These are phyloP conservation scores for Rhinophrynus dorsalis DNA, from an alignment of 2,797 vertebrate species.

Conservation along the genomic window DNA sequence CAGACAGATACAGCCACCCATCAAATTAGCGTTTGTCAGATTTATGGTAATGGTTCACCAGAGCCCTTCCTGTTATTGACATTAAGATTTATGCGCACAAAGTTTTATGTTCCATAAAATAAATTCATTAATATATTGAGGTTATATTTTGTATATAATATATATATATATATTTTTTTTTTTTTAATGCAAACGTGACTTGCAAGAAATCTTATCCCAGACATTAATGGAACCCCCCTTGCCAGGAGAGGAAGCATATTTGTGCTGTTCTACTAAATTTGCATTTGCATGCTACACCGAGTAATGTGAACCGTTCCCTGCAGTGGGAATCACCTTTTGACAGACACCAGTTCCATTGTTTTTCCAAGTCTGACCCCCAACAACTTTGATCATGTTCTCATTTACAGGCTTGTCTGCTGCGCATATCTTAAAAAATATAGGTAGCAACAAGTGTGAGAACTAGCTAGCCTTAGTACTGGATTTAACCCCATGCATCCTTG, in stretches of 20 bases:
- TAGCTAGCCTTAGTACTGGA: background rate
- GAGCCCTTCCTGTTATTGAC: slow-evolving; percentile 97
- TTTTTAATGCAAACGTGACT: background rate
- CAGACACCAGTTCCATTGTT: slow-evolving; percentile 94
- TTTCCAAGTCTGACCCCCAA: slow-evolving; percentile 84
- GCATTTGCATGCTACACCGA: slow-evolving; percentile 86
- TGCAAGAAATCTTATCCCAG: background rate
- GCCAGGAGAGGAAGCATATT: background rate
- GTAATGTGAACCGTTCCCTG: slow-evolving; percentile 83
- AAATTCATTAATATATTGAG: background rate
- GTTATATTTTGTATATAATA: background rate
- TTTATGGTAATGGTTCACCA: slow-evolving; percentile 99
- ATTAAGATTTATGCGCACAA: slow-evolving; percentile 90
- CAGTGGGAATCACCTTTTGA: slow-evolving; percentile 90
- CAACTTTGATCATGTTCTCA: slow-evolving; percentile 82
- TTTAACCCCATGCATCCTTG: too few species aligned
- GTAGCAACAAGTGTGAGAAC: slow-evolving; percentile 48
- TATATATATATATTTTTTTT: background rate
- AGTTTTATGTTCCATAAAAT: slow-evolving; percentile 58
- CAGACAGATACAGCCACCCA: slow-evolving; percentile 99
- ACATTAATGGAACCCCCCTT: background rate
- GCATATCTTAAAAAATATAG: slow-evolving; percentile 66
- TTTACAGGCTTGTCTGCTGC: slow-evolving; percentile 40
- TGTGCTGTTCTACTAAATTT: slow-evolving; percentile 60
- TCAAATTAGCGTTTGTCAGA: slow-evolving; percentile 99